Evolutionary conservation across 1,140 invertebrate species (phyloP), one percentile per base, ranked within the genome.

Genomic region (Pseudachorutes palmiensis): DNA sequence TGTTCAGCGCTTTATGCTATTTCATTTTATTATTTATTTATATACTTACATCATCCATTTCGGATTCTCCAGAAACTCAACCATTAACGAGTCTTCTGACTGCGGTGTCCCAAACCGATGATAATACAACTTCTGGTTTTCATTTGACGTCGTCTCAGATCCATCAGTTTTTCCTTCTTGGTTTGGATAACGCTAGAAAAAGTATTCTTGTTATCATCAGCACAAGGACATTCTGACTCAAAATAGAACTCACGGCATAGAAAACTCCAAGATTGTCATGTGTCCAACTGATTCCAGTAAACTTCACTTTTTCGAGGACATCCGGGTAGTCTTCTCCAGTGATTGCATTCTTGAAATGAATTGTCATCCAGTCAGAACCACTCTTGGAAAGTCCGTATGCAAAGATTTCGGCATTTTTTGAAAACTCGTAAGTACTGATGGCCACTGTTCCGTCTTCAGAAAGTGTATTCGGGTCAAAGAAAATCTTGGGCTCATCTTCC

Each of bases 311-410:
- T 74, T 92, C 86, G 66, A 99, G 80, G 12, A 87, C 80, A 80
- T 99, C 97, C 2, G 87, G 83, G 71, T 93, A 89, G 76, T 98
- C 91, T 77, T 93, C 83, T 65, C 89, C 87, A 66, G 88, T 90
- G 64, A 83, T 81, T 12, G 88, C 85, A 81, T 89, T 84, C 73
- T 87, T 87, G 70, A 93, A 88, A 76, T 89, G 86, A 75, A 98
- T 92, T 30, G 87, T 92, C 67, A 88, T 86, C 95, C 96, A 98
- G 78, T 99, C 96, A 32, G 94, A 96, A 9, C 95, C 96, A 80
- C 88, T 94, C 64, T 85, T 85, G 74, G 91, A 94, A 0, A 98
- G 81, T 2, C 88, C 91, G 81, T 97, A 98, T 0, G 94, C 93
- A 81, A 93, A 89, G 49, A 86, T 87, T 73, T 83, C 82, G 1